A percentile compares a stretch with the other conserved stretches of the same genome.
Conservation (phyloP, 1,140 invertebrate genomes). For the Drosophila santomea region DNA sequence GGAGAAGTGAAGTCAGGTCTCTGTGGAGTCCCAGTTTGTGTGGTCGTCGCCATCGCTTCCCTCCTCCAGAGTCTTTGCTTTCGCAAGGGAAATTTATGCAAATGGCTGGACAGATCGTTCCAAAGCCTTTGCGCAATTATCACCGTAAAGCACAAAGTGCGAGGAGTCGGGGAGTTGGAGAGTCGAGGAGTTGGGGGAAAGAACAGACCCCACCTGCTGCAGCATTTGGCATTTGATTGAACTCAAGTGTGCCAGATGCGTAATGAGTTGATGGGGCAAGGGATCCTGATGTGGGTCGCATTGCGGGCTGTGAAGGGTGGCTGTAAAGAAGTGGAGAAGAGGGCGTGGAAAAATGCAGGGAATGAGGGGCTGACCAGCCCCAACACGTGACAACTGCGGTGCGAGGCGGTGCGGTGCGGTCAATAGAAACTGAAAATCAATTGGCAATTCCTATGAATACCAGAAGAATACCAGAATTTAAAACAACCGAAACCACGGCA, state of each 20-base stretch:
- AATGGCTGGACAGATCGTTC: constrained; percentile 53
- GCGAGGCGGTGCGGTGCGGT: constrained; percentile 5
- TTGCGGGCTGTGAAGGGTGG: background rate
- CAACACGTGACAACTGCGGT: constrained; percentile 64
- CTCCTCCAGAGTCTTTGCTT: background rate
- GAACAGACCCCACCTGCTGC: constrained; percentile 67
- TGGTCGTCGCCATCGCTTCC: constrained; percentile 3
- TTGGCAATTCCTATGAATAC: constrained; percentile 63
- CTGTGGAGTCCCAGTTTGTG: constrained; percentile 23
- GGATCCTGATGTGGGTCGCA: background rate
- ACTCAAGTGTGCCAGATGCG: constrained; percentile 78
- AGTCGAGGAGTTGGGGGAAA: background rate
- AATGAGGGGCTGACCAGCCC: background rate
- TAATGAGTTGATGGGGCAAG: constrained; percentile 30
- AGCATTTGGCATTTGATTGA: constrained; percentile 68
- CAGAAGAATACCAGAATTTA: constrained; percentile 17
- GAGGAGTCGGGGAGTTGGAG: constrained; percentile 1
- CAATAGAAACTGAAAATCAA: constrained; percentile 65
- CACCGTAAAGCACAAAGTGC: constrained; percentile 21
- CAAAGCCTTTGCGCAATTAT: constrained; percentile 68
- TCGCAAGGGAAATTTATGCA: constrained; percentile 79
- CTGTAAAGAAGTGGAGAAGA: background rate
- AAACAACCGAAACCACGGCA: constrained; percentile 23
- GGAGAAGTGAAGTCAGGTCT: constrained; percentile 13
- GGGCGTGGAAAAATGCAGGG: background rate